Base-by-base conservation (phyloP, 1,140 invertebrate species). In the Drosophila burlai region DNA sequence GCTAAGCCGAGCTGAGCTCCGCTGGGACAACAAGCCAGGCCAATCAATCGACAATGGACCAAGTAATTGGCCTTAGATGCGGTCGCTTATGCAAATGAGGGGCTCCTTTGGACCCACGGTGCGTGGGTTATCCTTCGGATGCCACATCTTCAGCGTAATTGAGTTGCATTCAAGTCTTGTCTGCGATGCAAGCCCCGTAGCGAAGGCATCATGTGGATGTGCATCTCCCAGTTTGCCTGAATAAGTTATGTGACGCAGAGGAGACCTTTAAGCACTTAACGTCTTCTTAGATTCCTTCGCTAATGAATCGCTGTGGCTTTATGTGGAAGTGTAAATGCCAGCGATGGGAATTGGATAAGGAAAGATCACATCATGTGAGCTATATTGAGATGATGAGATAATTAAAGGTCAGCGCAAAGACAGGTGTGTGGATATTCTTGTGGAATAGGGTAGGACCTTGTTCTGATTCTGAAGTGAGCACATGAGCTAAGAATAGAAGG, bases 21-120 rank as follows among this genome's bases (percentile, higher is more conserved):
- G 55, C 40, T 31, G 63, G 66, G 49, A 45, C 38, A 77, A 61
- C 64, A 75, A 75, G 75, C 42, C 73, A 62, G 47, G 49, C 55
- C 59, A 81, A 81, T 83, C 71, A 83, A 42, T 65, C 34, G 54
- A 74, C 74, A 64, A 68, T 65, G 63, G 46, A 38, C 49, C 63
- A 78, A 61, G 67, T 85, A 84, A 84, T 84, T 84, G 82, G 73
- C 82, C 47, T 71, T 71, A 78, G 65, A 26, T 52, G 50, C 61
- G 66, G 50, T 60, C 47, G 82, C 81, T 84, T 77, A 85, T 77
- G 82, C 68, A 84, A 85, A 71, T 79, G 42, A 57, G 26, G 26
- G 38, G 38, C 38, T 57, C 47, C 5, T 47, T 24, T 15, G 18
- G 8, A 21, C 4, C 29, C 16, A 15, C 26, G 5, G 21, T 77